Base-by-base conservation (phyloP, 30 jellyfish, hydroid and myxozoan genomes). In the Sanderia malayensis region DNA sequence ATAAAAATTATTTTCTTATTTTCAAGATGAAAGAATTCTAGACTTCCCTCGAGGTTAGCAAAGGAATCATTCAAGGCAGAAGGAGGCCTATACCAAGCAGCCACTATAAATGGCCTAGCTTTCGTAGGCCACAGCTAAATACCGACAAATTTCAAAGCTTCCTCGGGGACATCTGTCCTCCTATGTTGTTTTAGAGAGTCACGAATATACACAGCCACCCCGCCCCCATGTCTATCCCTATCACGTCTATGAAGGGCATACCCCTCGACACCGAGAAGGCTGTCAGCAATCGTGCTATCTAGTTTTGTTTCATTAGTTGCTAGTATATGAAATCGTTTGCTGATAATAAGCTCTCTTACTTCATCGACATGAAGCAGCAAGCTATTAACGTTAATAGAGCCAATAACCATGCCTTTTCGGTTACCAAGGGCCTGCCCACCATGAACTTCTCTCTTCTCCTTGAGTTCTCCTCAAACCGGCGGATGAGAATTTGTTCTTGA, bases 231-330 rank as follows among this genome's bases (percentile, higher is more conserved):
- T 41, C 65, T 67, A 27, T 67, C 46, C 44, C 79, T 67, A 25
- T 67, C 79, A 41, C 28, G 44, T 66, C 66, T 67, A 26, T 67
- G 79, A 13, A 67, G 79, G 41, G 79, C 65, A 27, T 67, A 44
- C 66, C 79, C 65, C 21, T 67, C 79, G 79, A 37, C 65, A 37
- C 66, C 79, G 44, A 67, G 79, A 37, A 67, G 65, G 79, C 52
- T 67, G 41, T 67, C 66, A 22, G 79, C 65, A 44, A 67, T 67
- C 28, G 33, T 44, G 44, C 46, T 33, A 37, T 41, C 65, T 33
- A 67, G 59, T 44, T 67, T 67, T 4, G 64, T 67, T 41, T 63
- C 31, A 63, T 63, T 63, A 15, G 30, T 25, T 25, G 75, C 75
- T 25, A 63, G 75, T 2, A 63, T 63, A 8, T 63, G 75, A 15